phyloP scores from a whole-genome alignment of 1,140 invertebrate genomes.

The Dinoponera quadriceps region DNA sequence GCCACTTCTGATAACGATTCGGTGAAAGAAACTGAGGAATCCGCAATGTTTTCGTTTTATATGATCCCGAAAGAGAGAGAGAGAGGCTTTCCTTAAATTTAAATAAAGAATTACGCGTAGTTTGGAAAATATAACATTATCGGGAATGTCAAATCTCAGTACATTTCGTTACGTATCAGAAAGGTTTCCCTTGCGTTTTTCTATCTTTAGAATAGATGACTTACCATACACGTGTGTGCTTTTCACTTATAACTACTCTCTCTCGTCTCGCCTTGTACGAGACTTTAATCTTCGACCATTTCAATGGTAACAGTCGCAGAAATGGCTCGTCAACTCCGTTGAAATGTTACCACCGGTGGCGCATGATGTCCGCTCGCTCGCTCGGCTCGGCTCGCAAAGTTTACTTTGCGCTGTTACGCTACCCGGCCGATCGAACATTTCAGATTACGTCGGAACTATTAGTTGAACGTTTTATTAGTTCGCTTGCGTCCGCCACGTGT shows the following conservation, averaged over 20 bases:
- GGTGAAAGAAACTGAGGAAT: not conserved
- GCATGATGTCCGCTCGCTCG: not conserved
- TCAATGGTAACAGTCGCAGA: constrained; percentile 14
- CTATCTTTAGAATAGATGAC: not conserved
- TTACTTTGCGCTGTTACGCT: not conserved
- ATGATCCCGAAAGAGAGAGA: not conserved
- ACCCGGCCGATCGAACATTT: constrained; percentile 20
- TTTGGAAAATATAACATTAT: no score
- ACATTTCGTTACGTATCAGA: no score
- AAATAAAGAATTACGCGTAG: not conserved
- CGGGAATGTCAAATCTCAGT: no score
- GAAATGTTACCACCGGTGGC: constrained; percentile 5
- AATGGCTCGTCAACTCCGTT: constrained; percentile 12
- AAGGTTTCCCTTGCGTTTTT: not conserved
- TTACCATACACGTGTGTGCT: not conserved
- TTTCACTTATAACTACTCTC: not conserved
- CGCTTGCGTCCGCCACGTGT: not conserved
- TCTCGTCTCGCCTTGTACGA: not conserved
- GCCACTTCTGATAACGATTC: constrained; percentile 38
- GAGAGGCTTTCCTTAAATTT: not conserved
- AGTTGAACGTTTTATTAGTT: constrained; percentile 40
- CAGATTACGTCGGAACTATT: constrained; percentile 46
- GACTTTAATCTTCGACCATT: constrained; percentile 14
- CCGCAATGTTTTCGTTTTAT: not conserved
- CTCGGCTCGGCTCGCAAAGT: no score